A percentile compares a stretch with the other conserved stretches of the same genome.
These are phyloP conservation scores for Pogonus chalceus DNA, from an alignment of 1,140 invertebrate genomes.

Conservation along the genomic window DNA sequence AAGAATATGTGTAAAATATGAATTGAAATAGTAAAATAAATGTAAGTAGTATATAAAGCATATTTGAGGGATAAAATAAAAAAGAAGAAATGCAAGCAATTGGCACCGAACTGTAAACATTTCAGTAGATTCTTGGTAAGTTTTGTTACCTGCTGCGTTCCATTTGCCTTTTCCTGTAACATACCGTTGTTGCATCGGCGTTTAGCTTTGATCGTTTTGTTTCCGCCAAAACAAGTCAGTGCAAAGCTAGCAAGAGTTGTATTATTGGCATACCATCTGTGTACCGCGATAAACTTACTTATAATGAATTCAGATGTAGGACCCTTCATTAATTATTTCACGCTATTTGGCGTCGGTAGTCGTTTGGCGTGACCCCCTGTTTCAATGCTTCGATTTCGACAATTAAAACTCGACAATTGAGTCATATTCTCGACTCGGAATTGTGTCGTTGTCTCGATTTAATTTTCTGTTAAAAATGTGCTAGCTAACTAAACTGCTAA, in stretches of 20 bases:
- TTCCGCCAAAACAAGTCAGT: too few relatives aligned
- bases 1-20: too few relatives aligned
- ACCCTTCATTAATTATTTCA: slow-evolving; percentile 4
- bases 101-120: too few relatives aligned
- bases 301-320: slow-evolving; percentile 1
- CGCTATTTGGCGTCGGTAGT: not conserved
- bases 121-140: too few relatives aligned
- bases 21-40: too few relatives aligned
- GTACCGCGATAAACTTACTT: not conserved
- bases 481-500: not conserved
- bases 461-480: slow-evolving; percentile 2
- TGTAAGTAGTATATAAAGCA: too few relatives aligned
- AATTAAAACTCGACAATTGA: not conserved
- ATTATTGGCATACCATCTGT: slow-evolving; percentile 5
- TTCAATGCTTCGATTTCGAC: not conserved
- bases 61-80: too few relatives aligned
- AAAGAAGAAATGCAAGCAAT: too few relatives aligned
- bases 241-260: not conserved
- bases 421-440: not conserved
- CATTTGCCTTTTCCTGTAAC: too few relatives aligned
- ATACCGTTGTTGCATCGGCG: too few relatives aligned
- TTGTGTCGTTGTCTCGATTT: not conserved
- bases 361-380: not conserved
- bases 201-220: too few relatives aligned
- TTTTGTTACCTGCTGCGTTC: too few relatives aligned